phyloP scores from a whole-genome alignment of 2,113 vertebrate genomes.

The Heterotis niloticus region DNA sequence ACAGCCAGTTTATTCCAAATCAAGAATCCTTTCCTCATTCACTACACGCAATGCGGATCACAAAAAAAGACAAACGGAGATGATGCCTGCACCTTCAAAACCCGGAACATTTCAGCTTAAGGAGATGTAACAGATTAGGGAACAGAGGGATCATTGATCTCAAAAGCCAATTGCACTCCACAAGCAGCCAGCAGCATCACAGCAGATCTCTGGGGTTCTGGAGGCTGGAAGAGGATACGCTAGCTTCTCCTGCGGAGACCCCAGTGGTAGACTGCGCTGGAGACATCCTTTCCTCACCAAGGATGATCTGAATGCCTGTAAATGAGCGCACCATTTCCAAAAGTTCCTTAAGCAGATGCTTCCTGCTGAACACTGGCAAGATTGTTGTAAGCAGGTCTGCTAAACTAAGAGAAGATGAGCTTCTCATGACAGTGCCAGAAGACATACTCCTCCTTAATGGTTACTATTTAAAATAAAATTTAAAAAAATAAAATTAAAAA shows the following conservation, averaged over 20 bases:
- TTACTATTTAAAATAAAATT: too few relatives aligned
- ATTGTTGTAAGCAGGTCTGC: not conserved
- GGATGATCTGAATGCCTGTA: not conserved
- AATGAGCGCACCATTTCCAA: not conserved
- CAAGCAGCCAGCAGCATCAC: not conserved
- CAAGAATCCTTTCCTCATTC: not conserved
- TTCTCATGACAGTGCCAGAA: not conserved
- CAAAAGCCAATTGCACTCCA: constrained; percentile 8
- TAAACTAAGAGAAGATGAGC: not conserved
- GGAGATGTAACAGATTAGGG: not conserved
- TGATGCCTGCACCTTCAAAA: not conserved
- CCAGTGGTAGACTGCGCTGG: not conserved
- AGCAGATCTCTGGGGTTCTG: not conserved
- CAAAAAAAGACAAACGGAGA: not conserved
- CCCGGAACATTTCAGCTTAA: not conserved
- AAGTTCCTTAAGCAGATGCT: not conserved
- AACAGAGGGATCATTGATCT: constrained; percentile 5
- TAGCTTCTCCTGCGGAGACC: not conserved
- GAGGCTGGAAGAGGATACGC: not conserved
- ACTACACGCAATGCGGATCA: too few relatives aligned
- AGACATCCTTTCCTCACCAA: not conserved
- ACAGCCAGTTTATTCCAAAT: not conserved
- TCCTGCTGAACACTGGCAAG: too few relatives aligned
- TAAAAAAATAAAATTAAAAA: too few relatives aligned
- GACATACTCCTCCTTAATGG: not conserved